Evolutionary conservation across 2,888 invertebrate genomes (phyloP).

Genomic region (Platycnemis pennipes): DNA sequence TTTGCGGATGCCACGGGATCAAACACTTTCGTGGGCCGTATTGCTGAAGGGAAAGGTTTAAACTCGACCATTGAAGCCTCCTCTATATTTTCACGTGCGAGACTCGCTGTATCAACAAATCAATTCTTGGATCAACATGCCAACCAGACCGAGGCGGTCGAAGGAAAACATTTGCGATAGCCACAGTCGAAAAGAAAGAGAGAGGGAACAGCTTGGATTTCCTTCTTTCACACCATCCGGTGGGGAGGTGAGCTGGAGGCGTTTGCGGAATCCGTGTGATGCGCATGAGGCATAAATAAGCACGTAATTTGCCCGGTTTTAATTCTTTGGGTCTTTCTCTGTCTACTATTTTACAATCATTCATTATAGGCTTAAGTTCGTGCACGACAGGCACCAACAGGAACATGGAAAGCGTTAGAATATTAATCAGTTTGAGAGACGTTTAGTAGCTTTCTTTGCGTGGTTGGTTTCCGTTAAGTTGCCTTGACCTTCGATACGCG

Average conservation of each 20-base stretch:
- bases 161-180: not conserved
- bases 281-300: not conserved
- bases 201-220: not conserved
- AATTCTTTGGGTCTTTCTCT: not conserved
- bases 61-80: not conserved
- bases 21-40: not conserved
- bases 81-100: not conserved
- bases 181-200: not conserved
- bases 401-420: not conserved
- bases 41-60: not conserved
- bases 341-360: not conserved
- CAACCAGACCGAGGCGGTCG: not conserved
- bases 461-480: constrained; percentile 8
- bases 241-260: not conserved
- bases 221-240: not conserved
- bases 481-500: not conserved
- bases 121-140: not conserved
- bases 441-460: not conserved
- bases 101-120: not conserved
- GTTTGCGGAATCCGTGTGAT: not conserved
- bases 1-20: not conserved
- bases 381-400: not conserved
- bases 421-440: not conserved
- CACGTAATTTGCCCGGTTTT: not conserved
- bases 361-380: not conserved